Evolutionary conservation across 2,797 vertebrate species (phyloP).

Genomic region (Schizopygopsis pylzovi): DNA sequence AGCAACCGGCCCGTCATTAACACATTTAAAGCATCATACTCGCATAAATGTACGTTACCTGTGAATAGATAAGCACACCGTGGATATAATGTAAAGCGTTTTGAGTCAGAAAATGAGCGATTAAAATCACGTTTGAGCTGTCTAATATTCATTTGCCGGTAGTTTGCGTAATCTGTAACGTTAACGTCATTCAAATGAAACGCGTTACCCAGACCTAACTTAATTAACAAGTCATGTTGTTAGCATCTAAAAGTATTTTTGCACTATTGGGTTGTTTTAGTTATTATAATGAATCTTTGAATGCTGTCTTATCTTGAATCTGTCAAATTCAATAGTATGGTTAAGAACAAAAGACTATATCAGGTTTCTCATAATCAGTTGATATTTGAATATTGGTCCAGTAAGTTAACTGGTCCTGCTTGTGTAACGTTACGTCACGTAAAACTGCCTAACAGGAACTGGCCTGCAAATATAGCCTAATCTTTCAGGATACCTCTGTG

Average conservation of each 20-base stretch:
- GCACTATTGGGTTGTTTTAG: not conserved
- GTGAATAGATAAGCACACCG: not conserved
- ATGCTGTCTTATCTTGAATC: not conserved
- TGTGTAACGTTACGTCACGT: not conserved
- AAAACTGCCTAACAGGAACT: not conserved
- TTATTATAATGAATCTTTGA: no score
- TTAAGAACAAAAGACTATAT: not conserved
- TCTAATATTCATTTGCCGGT: slow-evolving; percentile 24
- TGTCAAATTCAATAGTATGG: not conserved
- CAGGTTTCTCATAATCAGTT: not conserved
- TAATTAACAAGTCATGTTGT: not conserved
- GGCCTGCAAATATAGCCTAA: not conserved
- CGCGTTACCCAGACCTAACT: not conserved
- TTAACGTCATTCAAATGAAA: slow-evolving; percentile 13
- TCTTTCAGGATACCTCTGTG: not conserved
- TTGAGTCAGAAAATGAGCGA: not conserved
- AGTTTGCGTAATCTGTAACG: not conserved
- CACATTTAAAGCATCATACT: not conserved
- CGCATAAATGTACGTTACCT: not conserved
- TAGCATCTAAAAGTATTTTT: not conserved
- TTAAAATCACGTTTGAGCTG: not conserved
- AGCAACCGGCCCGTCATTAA: not conserved
- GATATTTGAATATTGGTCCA: not conserved
- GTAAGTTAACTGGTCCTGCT: not conserved
- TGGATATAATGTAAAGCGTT: not conserved